Conservation (phyloP, 1,140 invertebrate species). For the Diorhabda carinulata region DNA sequence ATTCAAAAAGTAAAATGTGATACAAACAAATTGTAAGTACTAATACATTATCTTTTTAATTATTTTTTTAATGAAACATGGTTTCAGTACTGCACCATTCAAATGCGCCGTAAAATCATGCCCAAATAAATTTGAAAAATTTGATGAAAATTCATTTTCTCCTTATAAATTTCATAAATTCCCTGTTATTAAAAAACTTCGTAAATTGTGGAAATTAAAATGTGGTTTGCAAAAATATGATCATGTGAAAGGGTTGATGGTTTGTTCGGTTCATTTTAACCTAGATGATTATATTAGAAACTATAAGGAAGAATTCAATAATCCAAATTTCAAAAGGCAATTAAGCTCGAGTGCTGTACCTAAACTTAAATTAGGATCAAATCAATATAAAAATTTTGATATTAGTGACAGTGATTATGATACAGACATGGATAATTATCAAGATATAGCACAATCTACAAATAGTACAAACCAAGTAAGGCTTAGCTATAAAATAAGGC, state of each 20-base stretch:
- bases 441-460: neutral
- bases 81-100: constrained; percentile 23
- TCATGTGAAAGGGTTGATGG: constrained; percentile 8
- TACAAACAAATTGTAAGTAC: constrained; percentile 13
- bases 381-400: neutral
- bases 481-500: neutral
- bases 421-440: neutral
- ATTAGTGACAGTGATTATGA: neutral
- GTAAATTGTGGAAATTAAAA: constrained; percentile 13
- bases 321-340: constrained; percentile 16
- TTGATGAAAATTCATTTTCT: constrained; percentile 4
- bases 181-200: constrained; percentile 3
- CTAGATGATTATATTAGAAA: constrained; percentile 25
- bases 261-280: constrained; percentile 28
- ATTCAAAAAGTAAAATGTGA: constrained; percentile 20
- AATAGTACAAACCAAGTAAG: neutral
- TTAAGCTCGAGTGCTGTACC: constrained; percentile 21
- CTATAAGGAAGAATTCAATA: constrained; percentile 20
- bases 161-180: constrained; percentile 27
- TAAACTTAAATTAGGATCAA: neutral
- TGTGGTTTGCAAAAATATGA: constrained; percentile 11
- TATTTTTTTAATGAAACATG: neutral
- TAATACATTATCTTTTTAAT: neutral
- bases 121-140: constrained; percentile 17
- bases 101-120: constrained; percentile 26